phyloP scores from a whole-genome alignment of 1,140 invertebrate species.

The Dryas iulia region DNA sequence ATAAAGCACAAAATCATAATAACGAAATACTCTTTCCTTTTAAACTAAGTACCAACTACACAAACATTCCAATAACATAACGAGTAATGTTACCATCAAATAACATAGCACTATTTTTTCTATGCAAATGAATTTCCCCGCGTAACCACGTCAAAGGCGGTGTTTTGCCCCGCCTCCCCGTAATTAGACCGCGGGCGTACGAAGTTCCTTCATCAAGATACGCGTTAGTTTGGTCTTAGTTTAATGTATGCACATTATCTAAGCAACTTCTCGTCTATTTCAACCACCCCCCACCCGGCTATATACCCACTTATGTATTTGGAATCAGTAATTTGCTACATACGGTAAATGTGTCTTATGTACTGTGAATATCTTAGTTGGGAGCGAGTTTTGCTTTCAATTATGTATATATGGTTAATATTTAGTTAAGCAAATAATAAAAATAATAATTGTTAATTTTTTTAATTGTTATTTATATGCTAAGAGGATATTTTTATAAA shows the following conservation, averaged over 20 bases:
- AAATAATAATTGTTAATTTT: neutral
- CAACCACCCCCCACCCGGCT: slow-evolving; percentile 42
- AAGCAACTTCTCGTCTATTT: slow-evolving; percentile 63
- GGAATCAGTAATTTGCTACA: slow-evolving; percentile 39
- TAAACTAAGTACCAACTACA: too few species aligned
- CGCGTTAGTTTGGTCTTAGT: slow-evolving; percentile 75
- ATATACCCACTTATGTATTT: slow-evolving; percentile 42
- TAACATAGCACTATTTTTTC: slow-evolving; percentile 32
- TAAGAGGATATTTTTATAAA: too few species aligned
- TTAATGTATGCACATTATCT: slow-evolving; percentile 79
- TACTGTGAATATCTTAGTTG: neutral
- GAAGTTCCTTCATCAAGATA: slow-evolving; percentile 74
- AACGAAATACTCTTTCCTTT: too few species aligned
- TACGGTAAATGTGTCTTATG: neutral
- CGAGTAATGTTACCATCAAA: neutral
- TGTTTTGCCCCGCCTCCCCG: slow-evolving; percentile 39
- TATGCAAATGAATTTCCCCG: slow-evolving; percentile 43
- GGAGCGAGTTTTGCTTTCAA: neutral
- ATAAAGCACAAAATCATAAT: too few species aligned
- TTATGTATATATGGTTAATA: neutral
- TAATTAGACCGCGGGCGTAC: slow-evolving; percentile 64
- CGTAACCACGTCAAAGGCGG: slow-evolving; percentile 33
- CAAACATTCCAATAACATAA: neutral
- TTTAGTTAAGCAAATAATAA: neutral
- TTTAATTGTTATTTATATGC: too few species aligned